Evolutionary conservation across 1,140 invertebrate species (phyloP), one percentile per base, ranked within the genome.

Genomic region (Meloidogyne exigua): DNA sequence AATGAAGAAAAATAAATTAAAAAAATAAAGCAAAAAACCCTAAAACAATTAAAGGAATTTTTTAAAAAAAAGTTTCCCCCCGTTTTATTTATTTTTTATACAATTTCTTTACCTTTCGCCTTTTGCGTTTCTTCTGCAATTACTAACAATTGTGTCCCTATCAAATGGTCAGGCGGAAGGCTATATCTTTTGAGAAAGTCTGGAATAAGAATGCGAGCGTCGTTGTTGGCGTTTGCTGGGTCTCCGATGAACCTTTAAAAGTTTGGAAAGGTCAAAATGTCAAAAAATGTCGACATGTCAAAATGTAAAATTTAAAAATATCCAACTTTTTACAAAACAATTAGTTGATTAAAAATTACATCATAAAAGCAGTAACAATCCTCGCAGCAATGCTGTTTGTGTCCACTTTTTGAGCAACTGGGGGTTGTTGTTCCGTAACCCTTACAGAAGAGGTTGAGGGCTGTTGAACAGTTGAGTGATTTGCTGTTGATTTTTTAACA

Each of bases 301-400:
- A n/a, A n/a, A n/a, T n/a, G n/a, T n/a, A n/a, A n/a, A n/a, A n/a
- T n/a, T n/a, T n/a, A n/a, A n/a, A n/a, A n/a, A n/a, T n/a, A n/a
- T n/a, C n/a, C n/a, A n/a, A n/a, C n/a, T n/a, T n/a, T n/a, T n/a
- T n/a, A n/a, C n/a, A n/a, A n/a, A n/a, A n/a, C n/a, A n/a, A n/a
- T n/a, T n/a, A n/a, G n/a, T n/a, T n/a, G n/a, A n/a, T n/a, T 15
- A 44, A 44, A 44, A 13, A 11, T 25, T 69, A 71, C 69, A 44
- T 44, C 69, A 71, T 71, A 62, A 71, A 71, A 42, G 69, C 15
- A n/a, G 69, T 42, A 12, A 71, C 69, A 71, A 71, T 42, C 9
- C 62, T 25, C 1, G 68, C 11, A 32, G 68, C 68, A 39, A 49
- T 26, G 25, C 39, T 39, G 36, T 28, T 36, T 28, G 68, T 21